A percentile compares a stretch with the other conserved stretches of the same genome.
These are phyloP conservation scores for Peucedramus taeniatus DNA, from an alignment of 2,113 vertebrate species.

Conservation along the genomic window DNA sequence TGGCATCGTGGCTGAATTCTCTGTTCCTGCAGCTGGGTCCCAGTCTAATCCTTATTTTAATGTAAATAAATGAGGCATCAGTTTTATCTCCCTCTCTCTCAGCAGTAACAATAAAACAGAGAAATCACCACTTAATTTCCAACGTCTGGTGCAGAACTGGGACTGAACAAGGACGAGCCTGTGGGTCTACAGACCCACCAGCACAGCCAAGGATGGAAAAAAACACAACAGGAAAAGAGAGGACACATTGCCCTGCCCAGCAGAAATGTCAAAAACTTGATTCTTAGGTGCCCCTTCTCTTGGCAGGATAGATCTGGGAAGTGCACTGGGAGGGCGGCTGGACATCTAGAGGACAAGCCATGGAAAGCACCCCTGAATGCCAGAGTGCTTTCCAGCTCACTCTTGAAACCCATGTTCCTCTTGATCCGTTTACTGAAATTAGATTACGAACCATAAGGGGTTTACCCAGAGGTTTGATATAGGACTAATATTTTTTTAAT, in stretches of 20 bases:
- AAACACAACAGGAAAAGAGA: neutral
- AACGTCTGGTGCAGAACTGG: fast-evolving
- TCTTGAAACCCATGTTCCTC: slow-evolving; percentile 43
- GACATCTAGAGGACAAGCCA: neutral
- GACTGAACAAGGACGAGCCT: neutral
- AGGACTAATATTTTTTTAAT: slow-evolving; percentile 63
- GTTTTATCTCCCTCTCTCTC: slow-evolving; percentile 28
- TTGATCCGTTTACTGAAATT: slow-evolving; percentile 69
- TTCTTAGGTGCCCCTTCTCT: neutral
- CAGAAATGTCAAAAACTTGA: neutral
- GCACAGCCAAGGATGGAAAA: neutral
- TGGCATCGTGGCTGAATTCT: neutral
- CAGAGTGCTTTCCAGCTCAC: slow-evolving; percentile 35
- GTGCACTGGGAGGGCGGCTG: neutral
- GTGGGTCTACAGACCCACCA: fast-evolving
- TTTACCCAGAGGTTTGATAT: slow-evolving; percentile 68
- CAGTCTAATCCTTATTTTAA: slow-evolving; percentile 55
- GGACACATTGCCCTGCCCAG: neutral
- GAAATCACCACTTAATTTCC: slow-evolving; percentile 4
- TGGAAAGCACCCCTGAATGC: slow-evolving; percentile 23
- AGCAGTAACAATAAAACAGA: slow-evolving; percentile 39
- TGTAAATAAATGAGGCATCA: slow-evolving; percentile 48
- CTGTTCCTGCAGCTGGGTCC: slow-evolving; percentile 6
- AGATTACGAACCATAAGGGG: slow-evolving; percentile 50
- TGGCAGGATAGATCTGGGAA: neutral